phyloP scores from a whole-genome alignment of 2,888 invertebrate genomes.

The Harpalus rufipes region DNA sequence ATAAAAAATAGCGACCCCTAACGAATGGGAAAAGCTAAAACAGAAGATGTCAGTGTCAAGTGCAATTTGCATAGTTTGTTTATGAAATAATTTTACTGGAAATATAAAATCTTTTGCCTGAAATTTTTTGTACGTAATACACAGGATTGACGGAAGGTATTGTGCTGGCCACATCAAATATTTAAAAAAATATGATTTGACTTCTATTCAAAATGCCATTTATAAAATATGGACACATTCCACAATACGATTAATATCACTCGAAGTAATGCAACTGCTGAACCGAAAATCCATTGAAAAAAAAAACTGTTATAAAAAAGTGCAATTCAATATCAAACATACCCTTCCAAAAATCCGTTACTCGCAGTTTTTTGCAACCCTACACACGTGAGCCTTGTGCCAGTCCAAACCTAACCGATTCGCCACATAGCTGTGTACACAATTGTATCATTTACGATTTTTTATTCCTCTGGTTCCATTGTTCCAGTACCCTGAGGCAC shows the following conservation, averaged over 20 bases:
- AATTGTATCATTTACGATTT: constrained; percentile 75
- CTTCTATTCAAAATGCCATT: not conserved
- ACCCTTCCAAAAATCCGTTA: constrained; percentile 61
- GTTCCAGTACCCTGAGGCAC: constrained; percentile 70
- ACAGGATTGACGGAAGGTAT: too few relatives aligned
- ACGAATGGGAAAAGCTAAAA: too few relatives aligned
- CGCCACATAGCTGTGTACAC: constrained; percentile 74
- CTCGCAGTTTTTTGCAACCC: constrained; percentile 58
- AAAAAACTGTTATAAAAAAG: constrained; percentile 7
- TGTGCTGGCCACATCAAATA: too few relatives aligned
- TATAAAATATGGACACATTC: not conserved
- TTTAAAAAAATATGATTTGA: too few relatives aligned
- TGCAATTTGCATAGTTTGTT: too few relatives aligned
- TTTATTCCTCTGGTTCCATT: constrained; percentile 74
- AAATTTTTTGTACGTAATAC: too few relatives aligned
- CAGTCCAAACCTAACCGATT: constrained; percentile 68
- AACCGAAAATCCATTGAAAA: not conserved
- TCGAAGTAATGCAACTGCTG: not conserved
- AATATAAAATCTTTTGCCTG: too few relatives aligned
- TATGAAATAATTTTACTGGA: too few relatives aligned
- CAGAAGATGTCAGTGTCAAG: too few relatives aligned
- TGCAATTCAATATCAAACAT: constrained; percentile 17
- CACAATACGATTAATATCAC: not conserved
- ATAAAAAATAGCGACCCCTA: too few relatives aligned
- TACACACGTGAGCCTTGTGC: constrained; percentile 46